Conservation (phyloP, 2,113 vertebrate species). For the Megaceryle maxima region DNA sequence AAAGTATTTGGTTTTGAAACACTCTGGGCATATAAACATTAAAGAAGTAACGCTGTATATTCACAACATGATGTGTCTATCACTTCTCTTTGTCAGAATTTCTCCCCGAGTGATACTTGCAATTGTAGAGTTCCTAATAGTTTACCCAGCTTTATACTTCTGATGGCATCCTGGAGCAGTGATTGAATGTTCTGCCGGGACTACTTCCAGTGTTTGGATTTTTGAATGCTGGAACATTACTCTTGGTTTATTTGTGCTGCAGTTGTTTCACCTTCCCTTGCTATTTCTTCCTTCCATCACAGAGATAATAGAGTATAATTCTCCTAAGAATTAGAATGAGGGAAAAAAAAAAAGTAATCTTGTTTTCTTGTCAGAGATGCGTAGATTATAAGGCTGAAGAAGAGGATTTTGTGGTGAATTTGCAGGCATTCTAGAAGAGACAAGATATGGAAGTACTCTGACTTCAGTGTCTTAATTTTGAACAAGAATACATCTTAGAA, state of each 20-base stretch:
- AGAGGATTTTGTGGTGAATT: background rate
- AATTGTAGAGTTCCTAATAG: conserved; percentile 38
- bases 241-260: conserved; percentile 10
- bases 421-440: background rate
- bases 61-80: conserved; percentile 47
- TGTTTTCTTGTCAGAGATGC: conserved; percentile 25
- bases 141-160: conserved; percentile 12
- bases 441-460: background rate
- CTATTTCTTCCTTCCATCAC: background rate
- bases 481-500: background rate
- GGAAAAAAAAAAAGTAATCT: too few species aligned
- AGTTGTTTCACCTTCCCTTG: conserved; percentile 31
- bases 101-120: conserved; percentile 57
- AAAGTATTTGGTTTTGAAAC: conserved; percentile 68
- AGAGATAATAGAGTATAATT: conserved; percentile 3
- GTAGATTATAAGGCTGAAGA: background rate
- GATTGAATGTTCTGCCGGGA: conserved; percentile 22
- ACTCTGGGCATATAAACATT: conserved; percentile 63
- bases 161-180: conserved; percentile 24
- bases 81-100: conserved; percentile 53
- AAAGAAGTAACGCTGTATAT: conserved; percentile 57
- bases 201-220: background rate
- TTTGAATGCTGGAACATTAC: background rate
- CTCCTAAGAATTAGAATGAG: background rate
- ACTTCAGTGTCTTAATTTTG: background rate